Conservation (phyloP, 92 coral and sea anemone species). For the Palythoa grandis region DNA sequence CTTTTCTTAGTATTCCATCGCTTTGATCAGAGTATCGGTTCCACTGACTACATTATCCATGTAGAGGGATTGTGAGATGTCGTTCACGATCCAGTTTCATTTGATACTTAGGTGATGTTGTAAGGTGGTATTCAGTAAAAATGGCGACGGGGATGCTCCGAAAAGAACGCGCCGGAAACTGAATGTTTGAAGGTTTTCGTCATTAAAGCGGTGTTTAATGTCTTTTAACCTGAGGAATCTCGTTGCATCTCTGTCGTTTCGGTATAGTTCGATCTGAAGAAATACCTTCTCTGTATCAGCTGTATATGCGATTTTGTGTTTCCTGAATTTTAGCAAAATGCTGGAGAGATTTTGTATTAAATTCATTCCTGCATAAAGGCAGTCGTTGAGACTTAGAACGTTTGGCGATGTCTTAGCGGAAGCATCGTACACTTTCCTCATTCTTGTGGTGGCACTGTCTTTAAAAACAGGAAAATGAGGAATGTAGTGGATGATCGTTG, state of each 20-base stretch:
- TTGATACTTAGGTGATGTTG: conserved; percentile 30
- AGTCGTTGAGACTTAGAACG: conserved; percentile 39
- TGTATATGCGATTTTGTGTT: neutral
- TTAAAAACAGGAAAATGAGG: neutral
- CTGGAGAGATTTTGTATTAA: conserved; percentile 42
- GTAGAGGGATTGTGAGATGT: conserved; percentile 24
- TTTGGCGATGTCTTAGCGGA: neutral
- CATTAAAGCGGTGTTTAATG: neutral
- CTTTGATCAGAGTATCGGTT: conserved; percentile 41
- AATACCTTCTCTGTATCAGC: conserved; percentile 47
- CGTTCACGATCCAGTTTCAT: too few relatives aligned
- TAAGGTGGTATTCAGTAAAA: conserved; percentile 44
- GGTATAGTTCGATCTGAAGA: neutral
- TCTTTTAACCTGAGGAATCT: neutral
- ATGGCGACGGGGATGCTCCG: conserved; percentile 41
- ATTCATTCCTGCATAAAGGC: conserved; percentile 6
- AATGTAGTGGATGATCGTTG: conserved; percentile 11
- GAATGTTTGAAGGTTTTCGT: neutral
- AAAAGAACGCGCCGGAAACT: conserved; percentile 10
- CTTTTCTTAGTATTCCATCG: conserved; percentile 39
- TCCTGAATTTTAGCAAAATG: neutral
- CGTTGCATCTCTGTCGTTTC: neutral
- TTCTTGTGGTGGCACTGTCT: neutral
- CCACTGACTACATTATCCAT: conserved; percentile 50
- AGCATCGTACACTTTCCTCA: neutral